These are phyloP conservation scores for Callocephalon fimbriatum DNA, from an alignment of 2,113 vertebrate species.

Conservation along the genomic window DNA sequence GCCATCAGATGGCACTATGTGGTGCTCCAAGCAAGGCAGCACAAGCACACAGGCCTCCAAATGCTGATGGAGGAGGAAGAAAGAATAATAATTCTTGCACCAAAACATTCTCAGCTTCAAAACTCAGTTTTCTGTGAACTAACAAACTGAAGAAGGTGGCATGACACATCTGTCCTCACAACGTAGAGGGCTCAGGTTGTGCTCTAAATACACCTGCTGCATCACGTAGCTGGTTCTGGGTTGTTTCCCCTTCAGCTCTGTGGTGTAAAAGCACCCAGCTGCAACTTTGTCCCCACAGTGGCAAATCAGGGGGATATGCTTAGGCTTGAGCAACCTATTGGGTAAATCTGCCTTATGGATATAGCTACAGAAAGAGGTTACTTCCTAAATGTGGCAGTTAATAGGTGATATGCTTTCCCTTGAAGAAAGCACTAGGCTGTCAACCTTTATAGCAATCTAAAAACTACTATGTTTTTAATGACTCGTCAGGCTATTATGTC, in stretches of 20 bases:
- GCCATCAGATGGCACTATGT: accelerated
- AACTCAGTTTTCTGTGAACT: not conserved
- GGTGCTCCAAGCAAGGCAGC: not conserved
- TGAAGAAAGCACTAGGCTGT: not conserved
- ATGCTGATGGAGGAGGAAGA: not conserved
- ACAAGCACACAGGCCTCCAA: not conserved
- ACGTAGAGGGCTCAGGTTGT: not conserved
- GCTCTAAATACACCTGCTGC: not conserved
- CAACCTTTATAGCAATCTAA: not conserved
- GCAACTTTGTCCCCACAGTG: not conserved
- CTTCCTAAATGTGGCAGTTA: not conserved
- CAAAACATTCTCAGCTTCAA: not conserved
- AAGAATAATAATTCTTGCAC: not conserved
- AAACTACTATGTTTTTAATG: not conserved
- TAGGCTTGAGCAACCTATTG: not conserved
- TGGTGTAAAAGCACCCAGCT: not conserved
- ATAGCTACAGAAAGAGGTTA: not conserved
- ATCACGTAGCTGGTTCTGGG: accelerated
- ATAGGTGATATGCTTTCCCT: not conserved
- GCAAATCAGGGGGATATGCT: not conserved
- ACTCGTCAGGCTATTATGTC: not conserved
- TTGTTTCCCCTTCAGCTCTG: not conserved
- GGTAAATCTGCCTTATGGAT: not conserved
- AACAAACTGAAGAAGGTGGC: not conserved
- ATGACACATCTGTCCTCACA: not conserved